Base-by-base conservation (phyloP, 2,113 vertebrate species). In the Rhombomys opimus region DNA sequence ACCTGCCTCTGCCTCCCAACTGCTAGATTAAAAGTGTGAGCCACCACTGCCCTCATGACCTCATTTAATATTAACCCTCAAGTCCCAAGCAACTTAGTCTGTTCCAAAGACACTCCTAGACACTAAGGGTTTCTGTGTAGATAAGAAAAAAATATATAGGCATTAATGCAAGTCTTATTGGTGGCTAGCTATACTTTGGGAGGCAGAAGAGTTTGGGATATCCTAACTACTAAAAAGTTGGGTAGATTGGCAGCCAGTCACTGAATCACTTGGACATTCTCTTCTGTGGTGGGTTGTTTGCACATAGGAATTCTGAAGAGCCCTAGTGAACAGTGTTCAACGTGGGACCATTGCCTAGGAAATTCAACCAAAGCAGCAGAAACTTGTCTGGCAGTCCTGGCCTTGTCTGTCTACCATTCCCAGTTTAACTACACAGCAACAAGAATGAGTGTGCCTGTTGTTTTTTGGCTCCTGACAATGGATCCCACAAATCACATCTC, bases 51-150 rank as follows among this genome's bases (percentile, higher is more conserved):
- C 52, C 65, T 73, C 30, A 73, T 72, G 72, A 91, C 72, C 73
- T 70, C 35, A 13, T 96, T 95, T 87, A 63, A 93, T 94, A 57
- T 57, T 70, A 15, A 72, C 82, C 46, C 77, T 67, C 73, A 89
- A 75, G 80, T 67, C 41, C 52, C 8, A 65, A 6, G 57, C 67
- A 61, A 30, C 27, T 84, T 46, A 81, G 41, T 93, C 61, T 91
- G 52, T 72, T 94, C 25, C 86, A 81, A 67, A 94, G 78, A 91
- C 14, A 80, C 9, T 17, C 32, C 32, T 15, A 73, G 25, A 35
- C 15, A 52, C 25, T 14, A 67, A 52, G 7, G 77, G 50, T 90
- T 95, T 93, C 90, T 93, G 23, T 41, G 76, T 85, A 80, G 78
- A 61, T 73, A 17, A 96, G 23, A 38, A 78, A 87, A 89, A 78